These are phyloP conservation scores for Biston betularia DNA, from an alignment of 2,888 invertebrate genomes.

Conservation along the genomic window DNA sequence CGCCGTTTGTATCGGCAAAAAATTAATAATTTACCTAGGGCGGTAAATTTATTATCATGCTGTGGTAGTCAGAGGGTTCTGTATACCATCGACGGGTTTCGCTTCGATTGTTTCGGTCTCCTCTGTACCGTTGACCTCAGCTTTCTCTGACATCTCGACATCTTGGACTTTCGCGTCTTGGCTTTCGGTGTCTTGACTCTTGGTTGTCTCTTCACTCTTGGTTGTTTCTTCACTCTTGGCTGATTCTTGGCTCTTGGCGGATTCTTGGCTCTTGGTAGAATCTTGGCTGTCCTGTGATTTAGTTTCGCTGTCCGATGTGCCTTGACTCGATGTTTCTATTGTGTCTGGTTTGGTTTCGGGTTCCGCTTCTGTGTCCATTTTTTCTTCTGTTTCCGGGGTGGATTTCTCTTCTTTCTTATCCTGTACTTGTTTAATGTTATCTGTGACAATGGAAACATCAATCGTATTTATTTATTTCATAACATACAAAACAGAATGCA, in stretches of 20 bases:
- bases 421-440: constrained; percentile 35
- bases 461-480: too few species aligned
- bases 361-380: constrained; percentile 50
- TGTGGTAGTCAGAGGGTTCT: constrained; percentile 58
- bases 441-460: constrained; percentile 10
- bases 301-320: constrained; percentile 56
- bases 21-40: constrained; percentile 6
- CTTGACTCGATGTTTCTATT: constrained; percentile 72
- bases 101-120: constrained; percentile 49
- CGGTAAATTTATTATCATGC: constrained; percentile 63
- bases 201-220: constrained; percentile 35
- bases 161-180: constrained; percentile 36
- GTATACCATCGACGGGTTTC: constrained; percentile 57
- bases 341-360: constrained; percentile 61
- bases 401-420: constrained; percentile 45
- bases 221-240: constrained; percentile 40
- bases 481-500: too few species aligned
- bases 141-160: constrained; percentile 49
- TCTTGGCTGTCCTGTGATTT: constrained; percentile 49
- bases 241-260: constrained; percentile 40
- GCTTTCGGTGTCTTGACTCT: constrained; percentile 16
- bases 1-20: neutral
- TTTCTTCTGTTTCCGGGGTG: constrained; percentile 40
- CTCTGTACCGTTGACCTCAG: constrained; percentile 64
- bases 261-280: constrained; percentile 42